These are phyloP conservation scores for Spodoptera exigua DNA, from an alignment of 2,888 invertebrate species.

Conservation along the genomic window DNA sequence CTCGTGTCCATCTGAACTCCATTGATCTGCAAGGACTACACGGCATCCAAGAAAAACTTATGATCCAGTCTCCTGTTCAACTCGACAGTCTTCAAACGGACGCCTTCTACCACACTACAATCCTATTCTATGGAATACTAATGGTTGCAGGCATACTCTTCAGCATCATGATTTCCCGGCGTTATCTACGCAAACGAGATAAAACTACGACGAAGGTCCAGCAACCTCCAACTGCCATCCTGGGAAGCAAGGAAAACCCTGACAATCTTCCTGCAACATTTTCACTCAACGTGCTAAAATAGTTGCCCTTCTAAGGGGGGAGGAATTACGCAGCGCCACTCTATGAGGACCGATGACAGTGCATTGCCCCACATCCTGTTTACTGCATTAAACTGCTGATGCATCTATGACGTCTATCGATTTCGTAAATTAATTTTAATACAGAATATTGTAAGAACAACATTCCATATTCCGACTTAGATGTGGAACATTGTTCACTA, in stretches of 20 bases:
- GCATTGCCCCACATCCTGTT: not conserved
- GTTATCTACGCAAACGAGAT: no score
- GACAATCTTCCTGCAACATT: not conserved
- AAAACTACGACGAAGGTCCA: not conserved
- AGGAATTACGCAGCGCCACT: not conserved
- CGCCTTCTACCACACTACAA: no score
- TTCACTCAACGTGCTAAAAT: no score
- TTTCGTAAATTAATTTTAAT: not conserved
- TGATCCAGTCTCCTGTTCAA: conserved; percentile 12
- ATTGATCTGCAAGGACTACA: conserved; percentile 13
- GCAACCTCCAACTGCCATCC: not conserved
- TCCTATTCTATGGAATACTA: no score
- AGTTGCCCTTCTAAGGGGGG: no score
- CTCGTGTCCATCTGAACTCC: conserved; percentile 4
- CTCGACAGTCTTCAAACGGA: no score
- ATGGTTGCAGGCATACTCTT: no score
- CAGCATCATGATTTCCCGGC: no score
- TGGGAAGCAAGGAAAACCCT: not conserved
- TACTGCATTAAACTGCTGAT: no score
- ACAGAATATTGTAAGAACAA: not conserved
- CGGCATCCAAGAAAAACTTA: conserved; percentile 1
- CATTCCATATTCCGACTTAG: not conserved
- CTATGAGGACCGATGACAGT: not conserved
- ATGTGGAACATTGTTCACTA: no score
- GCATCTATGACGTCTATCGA: not conserved